These are phyloP conservation scores for Anneissia japonica DNA, from an alignment of 35 echinoderm and acorn worm genomes.

Conservation along the genomic window DNA sequence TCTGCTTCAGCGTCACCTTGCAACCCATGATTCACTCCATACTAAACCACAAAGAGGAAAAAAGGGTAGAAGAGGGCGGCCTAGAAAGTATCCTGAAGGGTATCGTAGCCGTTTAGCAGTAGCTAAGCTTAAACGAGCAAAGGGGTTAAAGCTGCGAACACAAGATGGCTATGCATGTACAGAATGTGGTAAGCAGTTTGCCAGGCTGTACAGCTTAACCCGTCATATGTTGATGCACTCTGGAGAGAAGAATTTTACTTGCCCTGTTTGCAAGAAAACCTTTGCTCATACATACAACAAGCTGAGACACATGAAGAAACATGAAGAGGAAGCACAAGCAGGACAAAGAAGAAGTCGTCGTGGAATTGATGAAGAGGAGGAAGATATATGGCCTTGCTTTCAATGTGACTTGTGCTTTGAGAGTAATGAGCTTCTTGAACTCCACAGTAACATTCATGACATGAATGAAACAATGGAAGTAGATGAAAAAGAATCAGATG, in stretches of 20 bases:
- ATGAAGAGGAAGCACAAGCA: constrained; percentile 55
- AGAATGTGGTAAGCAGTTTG: constrained; percentile 73
- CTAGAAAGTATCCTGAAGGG: constrained; percentile 75
- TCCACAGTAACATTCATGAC: constrained; percentile 6
- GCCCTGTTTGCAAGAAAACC: constrained; percentile 75
- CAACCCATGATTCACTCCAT: constrained; percentile 71
- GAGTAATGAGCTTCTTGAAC: not conserved
- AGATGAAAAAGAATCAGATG: not conserved
- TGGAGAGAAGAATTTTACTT: constrained; percentile 89
- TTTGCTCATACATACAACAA: constrained; percentile 85
- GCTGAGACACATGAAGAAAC: constrained; percentile 59
- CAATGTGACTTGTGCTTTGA: constrained; percentile 12
- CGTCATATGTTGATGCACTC: constrained; percentile 82
- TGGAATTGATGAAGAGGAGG: constrained; percentile 39
- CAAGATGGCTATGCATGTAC: constrained; percentile 21
- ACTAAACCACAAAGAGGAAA: constrained; percentile 26
- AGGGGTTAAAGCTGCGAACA: not conserved
- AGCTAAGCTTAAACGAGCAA: constrained; percentile 39
- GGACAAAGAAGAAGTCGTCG: constrained; percentile 24
- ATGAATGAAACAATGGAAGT: not conserved
- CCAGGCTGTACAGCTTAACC: constrained; percentile 73
- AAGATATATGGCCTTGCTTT: constrained; percentile 12
- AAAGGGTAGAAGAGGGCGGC: constrained; percentile 43
- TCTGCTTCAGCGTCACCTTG: constrained; percentile 84
- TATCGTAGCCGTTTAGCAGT: constrained; percentile 43